phyloP scores from a whole-genome alignment of 2,797 vertebrate genomes.

The Acanthurus lineatus region DNA sequence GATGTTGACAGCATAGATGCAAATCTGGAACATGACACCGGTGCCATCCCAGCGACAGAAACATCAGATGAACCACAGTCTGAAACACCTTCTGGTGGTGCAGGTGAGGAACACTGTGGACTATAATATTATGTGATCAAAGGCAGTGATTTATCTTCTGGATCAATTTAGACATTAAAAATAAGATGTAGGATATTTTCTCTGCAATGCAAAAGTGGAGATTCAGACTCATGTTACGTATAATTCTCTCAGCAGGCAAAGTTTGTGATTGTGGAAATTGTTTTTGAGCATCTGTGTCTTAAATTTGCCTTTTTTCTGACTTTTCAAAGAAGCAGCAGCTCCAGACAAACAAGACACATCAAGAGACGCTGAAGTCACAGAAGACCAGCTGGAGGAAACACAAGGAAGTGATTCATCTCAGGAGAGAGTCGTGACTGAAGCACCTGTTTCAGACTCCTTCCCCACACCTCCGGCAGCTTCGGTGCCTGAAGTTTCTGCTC shows the following conservation, averaged over 20 bases:
- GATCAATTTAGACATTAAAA: conserved; percentile 3
- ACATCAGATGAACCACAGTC: conserved; percentile 25
- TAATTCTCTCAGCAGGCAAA: conserved; percentile 6
- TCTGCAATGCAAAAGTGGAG: neutral
- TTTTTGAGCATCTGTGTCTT: conserved; percentile 33
- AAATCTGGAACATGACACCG: conserved; percentile 4
- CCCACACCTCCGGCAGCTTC: conserved; percentile 40
- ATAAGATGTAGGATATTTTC: neutral
- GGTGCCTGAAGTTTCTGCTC: conserved; percentile 24
- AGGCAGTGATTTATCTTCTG: conserved; percentile 19
- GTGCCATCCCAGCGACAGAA: neutral
- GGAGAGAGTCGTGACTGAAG: conserved; percentile 39
- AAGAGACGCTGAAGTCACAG: conserved; percentile 52
- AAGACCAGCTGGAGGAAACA: conserved; percentile 22
- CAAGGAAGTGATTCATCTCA: conserved; percentile 28
- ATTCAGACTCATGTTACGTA: conserved; percentile 18
- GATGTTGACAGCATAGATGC: conserved; percentile 3
- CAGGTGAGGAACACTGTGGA: conserved; percentile 46
- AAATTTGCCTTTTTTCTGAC: conserved; percentile 32
- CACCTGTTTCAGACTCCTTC: conserved; percentile 35
- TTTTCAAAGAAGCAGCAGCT: conserved; percentile 56
- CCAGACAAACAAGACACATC: conserved; percentile 69
- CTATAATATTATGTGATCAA: conserved; percentile 19
- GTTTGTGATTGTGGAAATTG: conserved; percentile 32
- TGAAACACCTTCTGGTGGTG: conserved; percentile 21